Evolutionary conservation across 2,113 vertebrate species (phyloP), one percentile per base, ranked within the genome.

Genomic region (Dasyornis broadbenti): DNA sequence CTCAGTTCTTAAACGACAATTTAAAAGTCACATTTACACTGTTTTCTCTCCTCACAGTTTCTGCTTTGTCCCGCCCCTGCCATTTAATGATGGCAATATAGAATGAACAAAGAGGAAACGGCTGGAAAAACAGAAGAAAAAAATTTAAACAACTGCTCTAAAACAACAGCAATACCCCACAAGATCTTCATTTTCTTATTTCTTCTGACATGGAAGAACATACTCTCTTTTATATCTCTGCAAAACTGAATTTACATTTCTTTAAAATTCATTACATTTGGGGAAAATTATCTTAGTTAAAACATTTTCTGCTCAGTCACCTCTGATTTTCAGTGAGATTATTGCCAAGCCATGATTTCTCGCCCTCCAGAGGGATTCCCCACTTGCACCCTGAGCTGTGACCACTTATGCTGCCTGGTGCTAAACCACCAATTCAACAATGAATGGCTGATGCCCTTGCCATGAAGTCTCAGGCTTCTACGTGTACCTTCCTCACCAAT

Each of bases 401-500:
- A 44, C 19, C 26, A 6, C 6, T 49, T 40, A 31, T 0, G 1
- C 19, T 59, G 15, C 47, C 53, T 14, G 7, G 10, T 71, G 30
- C 37, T 50, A 39, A 63, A 42, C 10, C 27, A 39, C 14, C 2
- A 2, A 14, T 52, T 47, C 66, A 31, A n/a, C 22, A 47, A 1
- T 1, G 12, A 61, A 47, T n/a, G n/a, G n/a, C n/a, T n/a, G n/a
- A n/a, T n/a, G 28, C 4, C 18, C 53, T 72, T 42, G 35, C 52
- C 15, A 49, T 30, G 27, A 93, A 72, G 26, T 33, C 60, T 87
- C n/a, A 22, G 33, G 12, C 17, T 86, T 45, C 35, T 33, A 2
- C 0, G 0, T 26, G 23, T 24, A 35, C 59, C 13, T 52, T 89
- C 56, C 53, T 90, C 39, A 30, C 5, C 2, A 1, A 10, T 9